Base-by-base conservation (phyloP, 2,797 vertebrate genomes). In the Eidolon dupreanum region DNA sequence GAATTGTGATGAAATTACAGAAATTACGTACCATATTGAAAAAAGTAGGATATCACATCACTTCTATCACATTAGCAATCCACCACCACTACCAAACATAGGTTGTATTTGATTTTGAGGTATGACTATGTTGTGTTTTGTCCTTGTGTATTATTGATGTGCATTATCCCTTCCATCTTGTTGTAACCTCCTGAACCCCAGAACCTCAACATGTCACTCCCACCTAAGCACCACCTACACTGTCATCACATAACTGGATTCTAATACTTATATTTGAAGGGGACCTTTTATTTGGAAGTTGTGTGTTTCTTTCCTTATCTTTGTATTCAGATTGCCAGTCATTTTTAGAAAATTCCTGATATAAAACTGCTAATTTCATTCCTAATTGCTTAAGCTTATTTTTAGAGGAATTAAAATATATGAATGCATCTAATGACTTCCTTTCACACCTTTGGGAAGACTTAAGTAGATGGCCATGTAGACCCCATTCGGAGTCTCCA, bases 261-360 rank as follows among this genome's bases (percentile, higher is more conserved):
- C 15, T 53, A 31, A 75, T 73, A 70, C 36, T 57, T 84, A 33
- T 63, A 71, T 31, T 41, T 74, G 78, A 53, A 41, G 66, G 13
- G 31, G 36, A 10, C 28, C 38, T 92, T 92, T 94, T 77, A 73
- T 81, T 91, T 92, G 33, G 81, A 81, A 66, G 57, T 78, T 61
- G 20, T 84, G 0, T 33, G 6, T 89, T 92, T 93, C 63, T 87
- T 88, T 66, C 12, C 61, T 31, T 88, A 74, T 46, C 66, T 55
- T 94, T 90, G 71, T 51, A 70, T 59, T 33, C 2, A 24, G 28
- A 92, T 55, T 77, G 12, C 6, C 19, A 71, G 75, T 66, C 31
- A 61, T 82, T 87, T 96, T 97, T 85, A 87, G 86, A 87, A 74
- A 82, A 89, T 55, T 46, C 15, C 70, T 70, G 17, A 61, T 36